phyloP scores from a whole-genome alignment of 2,888 invertebrate species.

The Eupsilia transversa region DNA sequence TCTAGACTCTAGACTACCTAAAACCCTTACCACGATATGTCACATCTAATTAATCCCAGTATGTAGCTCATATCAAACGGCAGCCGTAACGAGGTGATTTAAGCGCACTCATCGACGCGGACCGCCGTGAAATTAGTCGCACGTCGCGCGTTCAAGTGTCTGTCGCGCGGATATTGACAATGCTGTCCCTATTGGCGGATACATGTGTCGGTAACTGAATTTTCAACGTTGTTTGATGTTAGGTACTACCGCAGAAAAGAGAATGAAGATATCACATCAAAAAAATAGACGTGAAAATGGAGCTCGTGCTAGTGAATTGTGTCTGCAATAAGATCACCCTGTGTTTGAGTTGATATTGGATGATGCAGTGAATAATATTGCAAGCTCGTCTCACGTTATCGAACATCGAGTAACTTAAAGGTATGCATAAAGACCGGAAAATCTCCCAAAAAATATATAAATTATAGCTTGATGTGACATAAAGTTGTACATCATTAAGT shows the following conservation, averaged over 20 bases:
- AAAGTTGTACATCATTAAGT: slow-evolving; percentile 69
- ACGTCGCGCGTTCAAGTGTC: slow-evolving; percentile 53
- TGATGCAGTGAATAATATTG: not conserved
- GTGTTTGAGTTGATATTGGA: not conserved
- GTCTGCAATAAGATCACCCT: not conserved
- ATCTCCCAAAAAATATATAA: not conserved
- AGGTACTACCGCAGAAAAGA: not conserved
- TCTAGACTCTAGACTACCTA: slow-evolving; percentile 24
- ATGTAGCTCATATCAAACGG: slow-evolving; percentile 66
- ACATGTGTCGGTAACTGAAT: slow-evolving; percentile 35
- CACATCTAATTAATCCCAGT: slow-evolving; percentile 60
- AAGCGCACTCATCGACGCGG: slow-evolving; percentile 70
- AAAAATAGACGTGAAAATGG: not conserved
- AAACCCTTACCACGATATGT: slow-evolving; percentile 15
- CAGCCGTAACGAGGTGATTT: slow-evolving; percentile 70
- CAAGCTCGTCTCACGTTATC: not conserved
- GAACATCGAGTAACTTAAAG: not conserved
- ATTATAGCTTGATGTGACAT: slow-evolving; percentile 54
- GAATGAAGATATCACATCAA: not conserved
- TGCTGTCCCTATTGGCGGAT: slow-evolving; percentile 23
- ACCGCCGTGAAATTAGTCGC: slow-evolving; percentile 78
- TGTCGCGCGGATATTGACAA: slow-evolving; percentile 53
- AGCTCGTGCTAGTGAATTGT: not conserved
- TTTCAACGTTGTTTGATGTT: slow-evolving; percentile 25
- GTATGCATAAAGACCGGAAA: not conserved